These are phyloP conservation scores for Myodes glareolus DNA, from an alignment of 2,113 vertebrate species.

Conservation along the genomic window DNA sequence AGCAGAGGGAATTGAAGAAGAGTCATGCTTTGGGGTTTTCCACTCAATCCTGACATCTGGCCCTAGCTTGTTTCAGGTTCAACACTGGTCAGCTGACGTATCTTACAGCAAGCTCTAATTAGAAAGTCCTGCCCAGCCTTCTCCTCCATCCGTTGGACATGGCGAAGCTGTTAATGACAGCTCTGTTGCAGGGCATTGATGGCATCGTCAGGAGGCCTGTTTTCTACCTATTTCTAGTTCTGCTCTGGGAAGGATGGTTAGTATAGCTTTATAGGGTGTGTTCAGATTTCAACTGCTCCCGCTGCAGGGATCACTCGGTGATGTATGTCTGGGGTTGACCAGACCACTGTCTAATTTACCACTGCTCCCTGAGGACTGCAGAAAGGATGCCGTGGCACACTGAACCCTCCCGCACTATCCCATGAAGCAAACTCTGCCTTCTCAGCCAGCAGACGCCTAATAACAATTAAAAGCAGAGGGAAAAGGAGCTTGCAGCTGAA, in stretches of 20 bases:
- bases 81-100: not conserved
- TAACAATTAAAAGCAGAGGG: slow-evolving; percentile 26
- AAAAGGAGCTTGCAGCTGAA: not conserved
- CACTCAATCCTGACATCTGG: not conserved
- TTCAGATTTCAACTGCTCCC: not conserved
- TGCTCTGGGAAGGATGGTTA: not conserved
- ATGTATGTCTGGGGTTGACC: not conserved
- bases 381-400: not conserved
- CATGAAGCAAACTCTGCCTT: not conserved
- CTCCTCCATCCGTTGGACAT: not conserved
- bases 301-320: not conserved
- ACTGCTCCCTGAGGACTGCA: not conserved
- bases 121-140: not conserved
- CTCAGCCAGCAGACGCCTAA: not conserved
- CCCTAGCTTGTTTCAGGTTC: not conserved
- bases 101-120: not conserved
- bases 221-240: not conserved
- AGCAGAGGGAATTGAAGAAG: not conserved
- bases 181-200: not conserved
- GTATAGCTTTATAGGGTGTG: not conserved
- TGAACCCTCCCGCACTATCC: not conserved
- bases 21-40: not conserved
- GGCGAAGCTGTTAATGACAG: not conserved
- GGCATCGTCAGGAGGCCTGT: not conserved
- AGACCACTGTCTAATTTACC: not conserved